Conservation (phyloP, 92 coral and sea anemone genomes). For the Zoanthus solanderi region DNA sequence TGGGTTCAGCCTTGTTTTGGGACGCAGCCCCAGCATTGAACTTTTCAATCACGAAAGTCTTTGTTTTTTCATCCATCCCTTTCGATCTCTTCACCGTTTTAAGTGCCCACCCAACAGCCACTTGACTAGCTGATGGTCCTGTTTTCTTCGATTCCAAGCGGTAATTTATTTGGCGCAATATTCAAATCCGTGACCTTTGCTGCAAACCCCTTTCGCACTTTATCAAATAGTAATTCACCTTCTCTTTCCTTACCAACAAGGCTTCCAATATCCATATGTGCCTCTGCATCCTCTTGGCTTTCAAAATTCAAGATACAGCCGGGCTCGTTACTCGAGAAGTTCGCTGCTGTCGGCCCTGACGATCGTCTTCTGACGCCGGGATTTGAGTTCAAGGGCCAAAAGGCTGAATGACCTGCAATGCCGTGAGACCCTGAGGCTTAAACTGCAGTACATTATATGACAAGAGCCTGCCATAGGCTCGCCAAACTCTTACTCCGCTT, state of each 20-base stretch:
- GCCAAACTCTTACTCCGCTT: constrained; percentile 22
- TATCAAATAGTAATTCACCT: constrained; percentile 15
- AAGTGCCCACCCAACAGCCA: constrained; percentile 10
- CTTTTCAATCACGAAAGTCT: background rate
- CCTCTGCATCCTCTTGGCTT: constrained; percentile 1
- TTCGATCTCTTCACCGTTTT: background rate
- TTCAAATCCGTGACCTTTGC: constrained; percentile 10
- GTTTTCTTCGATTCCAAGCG: background rate
- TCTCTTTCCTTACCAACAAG: constrained; percentile 6
- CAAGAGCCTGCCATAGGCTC: constrained; percentile 3
- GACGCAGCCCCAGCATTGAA: constrained; percentile 20
- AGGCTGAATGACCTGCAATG: background rate
- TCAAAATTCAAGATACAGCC: background rate
- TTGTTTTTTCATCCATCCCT: background rate
- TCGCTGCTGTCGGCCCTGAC: background rate
- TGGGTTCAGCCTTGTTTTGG: constrained; percentile 54
- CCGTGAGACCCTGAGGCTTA: background rate
- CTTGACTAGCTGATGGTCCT: constrained; percentile 1
- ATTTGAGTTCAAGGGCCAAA: background rate
- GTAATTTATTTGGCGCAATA: background rate
- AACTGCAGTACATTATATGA: background rate
- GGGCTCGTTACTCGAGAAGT: background rate
- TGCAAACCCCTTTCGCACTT: constrained; percentile 6
- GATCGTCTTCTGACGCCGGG: background rate
- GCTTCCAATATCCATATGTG: constrained; percentile 11